Evolutionary conservation across 2,888 invertebrate species (phyloP), one percentile per base, ranked within the genome.

Genomic region (Campopleginae sp.): DNA sequence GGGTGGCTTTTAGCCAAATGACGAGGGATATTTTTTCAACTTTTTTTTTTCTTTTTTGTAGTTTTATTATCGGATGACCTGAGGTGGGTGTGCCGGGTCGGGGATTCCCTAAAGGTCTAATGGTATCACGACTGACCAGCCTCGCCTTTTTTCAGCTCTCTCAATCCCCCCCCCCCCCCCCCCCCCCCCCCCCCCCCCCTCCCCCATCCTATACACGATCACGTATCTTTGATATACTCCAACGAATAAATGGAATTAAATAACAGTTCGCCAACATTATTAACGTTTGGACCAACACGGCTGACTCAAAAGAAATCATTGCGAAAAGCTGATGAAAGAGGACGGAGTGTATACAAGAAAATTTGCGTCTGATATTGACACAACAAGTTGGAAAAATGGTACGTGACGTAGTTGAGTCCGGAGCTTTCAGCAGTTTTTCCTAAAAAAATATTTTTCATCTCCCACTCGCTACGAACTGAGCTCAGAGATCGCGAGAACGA

Each of bases 1-100:
- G 88, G 90, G 90, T 90, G 90, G 92, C 93, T 93, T 93, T 93
- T 92, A 93, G 90, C 92, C 90, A 93, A 93, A 93, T 93, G 92
- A 93, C 91, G 92, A 88, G 76, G 89, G 90, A 92, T 92, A 42
- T 79, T 58, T 70, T 61, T 78, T 78, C 58, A 68, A 48, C 76
- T 38, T 46, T 38, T 23, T 38, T 80, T 80, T 19, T 79, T 31
- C 61, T 61, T 70, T 72, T 63, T 31, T 44, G 27, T n/a, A 51
- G 23, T 80, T 92, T 92, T 92, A 92, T 92, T 92, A 92, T 92
- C 89, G 90, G 90, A 91, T 90, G 90, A 90, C 87, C 89, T 90
- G 89, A 89, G 87, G 90, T 91, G 90, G 92, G 92, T 88, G 92
- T 89, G 92, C 91, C 90, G 84, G 51, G 71, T 86, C 70, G 84